A percentile compares a stretch with the other conserved stretches of the same genome.
Conservation (phyloP, 2,888 invertebrate genomes). For the Nephrotoma guestfalica region DNA sequence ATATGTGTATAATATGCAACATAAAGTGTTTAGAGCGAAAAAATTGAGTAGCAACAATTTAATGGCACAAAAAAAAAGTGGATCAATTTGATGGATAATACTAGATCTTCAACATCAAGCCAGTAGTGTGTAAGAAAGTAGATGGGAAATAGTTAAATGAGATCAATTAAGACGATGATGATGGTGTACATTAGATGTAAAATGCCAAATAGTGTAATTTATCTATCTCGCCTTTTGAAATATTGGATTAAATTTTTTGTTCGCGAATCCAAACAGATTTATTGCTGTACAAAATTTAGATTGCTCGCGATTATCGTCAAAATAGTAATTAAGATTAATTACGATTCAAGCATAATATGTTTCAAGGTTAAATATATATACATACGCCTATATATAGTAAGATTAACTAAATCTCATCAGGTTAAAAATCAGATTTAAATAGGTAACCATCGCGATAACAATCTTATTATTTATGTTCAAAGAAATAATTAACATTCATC, state of each 20-base stretch:
- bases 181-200: neutral
- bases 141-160: neutral
- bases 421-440: neutral
- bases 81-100: neutral
- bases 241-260: neutral
- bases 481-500: neutral
- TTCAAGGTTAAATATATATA: neutral
- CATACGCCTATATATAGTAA: neutral
- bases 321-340: neutral
- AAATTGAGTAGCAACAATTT: neutral
- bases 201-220: neutral
- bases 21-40: neutral
- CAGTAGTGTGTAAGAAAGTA: neutral
- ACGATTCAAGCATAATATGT: neutral
- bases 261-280: neutral
- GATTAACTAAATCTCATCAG: neutral
- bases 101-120: neutral
- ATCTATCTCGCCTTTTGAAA: neutral
- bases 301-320: neutral
- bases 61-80: neutral
- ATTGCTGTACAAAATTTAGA: neutral
- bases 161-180: neutral
- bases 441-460: neutral
- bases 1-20: neutral
- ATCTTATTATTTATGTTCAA: neutral